These are phyloP conservation scores for Festucalex cinctus DNA, from an alignment of 2,113 vertebrate species.

Conservation along the genomic window DNA sequence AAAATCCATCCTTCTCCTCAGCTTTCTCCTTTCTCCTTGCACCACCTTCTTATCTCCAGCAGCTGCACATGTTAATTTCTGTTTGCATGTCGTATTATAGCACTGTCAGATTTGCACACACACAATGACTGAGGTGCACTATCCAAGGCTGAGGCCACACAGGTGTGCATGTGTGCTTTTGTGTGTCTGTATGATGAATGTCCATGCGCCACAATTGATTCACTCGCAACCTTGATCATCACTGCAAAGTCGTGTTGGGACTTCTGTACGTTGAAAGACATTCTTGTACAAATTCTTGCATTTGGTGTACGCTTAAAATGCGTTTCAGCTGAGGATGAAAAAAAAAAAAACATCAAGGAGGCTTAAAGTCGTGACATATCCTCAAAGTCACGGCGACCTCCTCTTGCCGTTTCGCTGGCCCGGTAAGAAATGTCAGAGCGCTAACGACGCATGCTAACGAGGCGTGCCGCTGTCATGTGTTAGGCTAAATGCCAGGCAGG, in stretches of 20 bases:
- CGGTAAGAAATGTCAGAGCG: not conserved
- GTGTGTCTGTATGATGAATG: slow-evolving; percentile 27
- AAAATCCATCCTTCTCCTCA: not conserved
- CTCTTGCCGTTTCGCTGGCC: not conserved
- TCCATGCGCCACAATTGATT: slow-evolving; percentile 4
- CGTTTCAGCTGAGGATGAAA: not conserved
- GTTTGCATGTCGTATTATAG: not conserved
- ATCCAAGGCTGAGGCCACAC: slow-evolving; percentile 27
- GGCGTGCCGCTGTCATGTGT: not conserved
- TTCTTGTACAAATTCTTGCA: not conserved
- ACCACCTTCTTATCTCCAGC: not conserved
- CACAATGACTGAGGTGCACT: slow-evolving; percentile 4
- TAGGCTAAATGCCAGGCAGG: not conserved
- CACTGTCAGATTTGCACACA: not conserved
- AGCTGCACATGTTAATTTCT: slow-evolving; percentile 8
- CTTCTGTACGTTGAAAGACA: not conserved
- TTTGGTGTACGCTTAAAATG: not conserved
- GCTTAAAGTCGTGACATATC: not conserved
- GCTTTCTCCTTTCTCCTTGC: too few relatives aligned
- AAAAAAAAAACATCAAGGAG: not conserved
- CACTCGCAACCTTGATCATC: slow-evolving; percentile 12
- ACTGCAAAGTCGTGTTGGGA: slow-evolving; percentile 12
- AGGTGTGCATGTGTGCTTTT: not conserved
- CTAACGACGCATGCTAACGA: slow-evolving; percentile 1
- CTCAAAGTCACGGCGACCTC: not conserved